Evolutionary conservation across 92 coral and sea anemone genomes (phyloP), one percentile per base, ranked within the genome.

Genomic region (Siderastrea siderea): DNA sequence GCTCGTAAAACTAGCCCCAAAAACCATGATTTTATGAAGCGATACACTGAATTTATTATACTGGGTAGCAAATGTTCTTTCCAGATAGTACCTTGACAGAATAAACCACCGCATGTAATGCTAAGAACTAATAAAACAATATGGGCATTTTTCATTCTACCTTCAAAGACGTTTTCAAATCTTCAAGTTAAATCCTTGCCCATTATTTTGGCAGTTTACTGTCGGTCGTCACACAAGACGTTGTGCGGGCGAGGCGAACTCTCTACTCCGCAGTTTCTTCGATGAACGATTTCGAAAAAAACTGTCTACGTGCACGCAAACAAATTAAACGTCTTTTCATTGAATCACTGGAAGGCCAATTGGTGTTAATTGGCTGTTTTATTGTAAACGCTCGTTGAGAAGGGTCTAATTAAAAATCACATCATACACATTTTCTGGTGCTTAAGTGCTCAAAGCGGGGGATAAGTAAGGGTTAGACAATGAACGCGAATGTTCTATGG

Each of bases 361-460:
- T 68, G 43, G 15, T 55, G 52, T 47, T 68, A 81, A 81, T 81
- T 81, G 76, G 53, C 44, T 53, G 53, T 81, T 68, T 44, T 52
- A 81, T 55, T 81, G 85, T 68, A 38, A 50, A 78, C 46, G 46
- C 15, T 62, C 9, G 57, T n/a, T 11, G 52, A 26, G 44, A 62
- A 64, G 52, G 74, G 73, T 67, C 74, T 49, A 80, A 10, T 80
- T 64, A 67, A 66, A 51, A 26, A 8, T 2, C 49, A 65, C 11
- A 38, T 66, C 66, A 10, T 13, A 26, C 38, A 26, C 38, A 26
- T 0, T 26, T 26, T 26, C 38, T 26, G 38, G 47, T 61, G 6
- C 26, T 2, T 15, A 53, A 3, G 45, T 17, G 19, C 1, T 48
- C 77, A n/a, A 12, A 50, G 38, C 58, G 3, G 17, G 52, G 64